These are phyloP conservation scores for Homarus gammarus DNA, from an alignment of 2,888 invertebrate species.

Conservation along the genomic window DNA sequence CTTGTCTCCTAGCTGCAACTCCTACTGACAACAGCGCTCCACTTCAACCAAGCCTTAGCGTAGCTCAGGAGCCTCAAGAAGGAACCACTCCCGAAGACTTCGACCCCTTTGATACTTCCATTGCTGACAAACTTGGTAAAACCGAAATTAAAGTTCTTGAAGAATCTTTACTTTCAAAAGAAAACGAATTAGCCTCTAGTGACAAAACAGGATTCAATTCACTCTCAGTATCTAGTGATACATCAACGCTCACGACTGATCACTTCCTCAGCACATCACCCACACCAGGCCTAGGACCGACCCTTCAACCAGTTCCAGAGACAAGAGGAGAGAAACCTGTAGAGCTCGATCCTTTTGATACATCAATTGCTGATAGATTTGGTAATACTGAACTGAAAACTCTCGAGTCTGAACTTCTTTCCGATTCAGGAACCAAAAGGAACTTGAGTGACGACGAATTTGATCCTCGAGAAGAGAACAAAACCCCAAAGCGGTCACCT, in stretches of 20 bases:
- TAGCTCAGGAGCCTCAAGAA: slow-evolving; percentile 78
- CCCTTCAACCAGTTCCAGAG: slow-evolving; percentile 49
- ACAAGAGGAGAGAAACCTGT: slow-evolving; percentile 45
- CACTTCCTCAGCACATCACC: slow-evolving; percentile 63
- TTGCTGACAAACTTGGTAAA: slow-evolving; percentile 86
- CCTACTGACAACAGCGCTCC: slow-evolving; percentile 58
- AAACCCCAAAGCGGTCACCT: slow-evolving; percentile 52
- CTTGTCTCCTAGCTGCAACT: slow-evolving; percentile 72
- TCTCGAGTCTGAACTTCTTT: slow-evolving; percentile 86
- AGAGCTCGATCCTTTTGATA: slow-evolving; percentile 76
- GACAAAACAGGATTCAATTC: slow-evolving; percentile 77
- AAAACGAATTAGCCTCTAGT: slow-evolving; percentile 77
- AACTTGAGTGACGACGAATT: slow-evolving; percentile 76
- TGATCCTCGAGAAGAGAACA: slow-evolving; percentile 76
- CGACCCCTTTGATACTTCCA: slow-evolving; percentile 93
- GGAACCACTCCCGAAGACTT: slow-evolving; percentile 80
- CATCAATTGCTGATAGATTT: slow-evolving; percentile 75
- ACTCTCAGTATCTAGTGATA: background rate
- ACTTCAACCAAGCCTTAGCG: slow-evolving; percentile 50
- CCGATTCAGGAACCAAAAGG: slow-evolving; percentile 64
- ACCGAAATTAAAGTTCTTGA: slow-evolving; percentile 89
- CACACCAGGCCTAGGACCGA: slow-evolving; percentile 57
- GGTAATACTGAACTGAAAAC: slow-evolving; percentile 78
- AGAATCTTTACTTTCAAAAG: slow-evolving; percentile 85
- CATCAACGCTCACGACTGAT: slow-evolving; percentile 22